Conservation (phyloP, 1,140 invertebrate species). For the Arctopsyche grandis region DNA sequence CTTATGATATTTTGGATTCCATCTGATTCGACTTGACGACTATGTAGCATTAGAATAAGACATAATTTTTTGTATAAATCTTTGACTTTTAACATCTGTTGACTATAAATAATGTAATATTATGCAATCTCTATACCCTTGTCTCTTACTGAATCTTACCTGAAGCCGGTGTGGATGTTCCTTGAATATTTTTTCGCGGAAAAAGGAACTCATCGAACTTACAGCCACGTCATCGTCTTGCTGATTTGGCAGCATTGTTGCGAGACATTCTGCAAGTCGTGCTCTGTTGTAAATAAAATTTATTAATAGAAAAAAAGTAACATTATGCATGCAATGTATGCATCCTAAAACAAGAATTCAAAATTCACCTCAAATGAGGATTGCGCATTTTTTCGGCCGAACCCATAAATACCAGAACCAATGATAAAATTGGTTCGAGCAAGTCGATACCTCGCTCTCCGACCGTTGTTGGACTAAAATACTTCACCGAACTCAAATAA, state of each 20-base stretch:
- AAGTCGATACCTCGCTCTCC: slow-evolving; percentile 71
- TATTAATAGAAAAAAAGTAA: not conserved
- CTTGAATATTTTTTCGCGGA: slow-evolving; percentile 81
- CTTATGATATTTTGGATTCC: too few relatives aligned
- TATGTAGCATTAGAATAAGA: too few relatives aligned
- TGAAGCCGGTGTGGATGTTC: slow-evolving; percentile 77
- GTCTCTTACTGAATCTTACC: slow-evolving; percentile 60
- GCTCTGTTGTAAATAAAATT: slow-evolving; percentile 68
- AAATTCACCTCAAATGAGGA: slow-evolving; percentile 79
- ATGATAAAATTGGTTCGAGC: slow-evolving; percentile 79
- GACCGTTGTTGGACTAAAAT: slow-evolving; percentile 70
- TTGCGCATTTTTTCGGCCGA: slow-evolving; percentile 85
- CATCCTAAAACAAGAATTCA: not conserved
- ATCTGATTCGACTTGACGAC: too few relatives aligned
- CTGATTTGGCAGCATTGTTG: slow-evolving; percentile 80
- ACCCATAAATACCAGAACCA: slow-evolving; percentile 79
- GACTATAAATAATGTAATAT: not conserved
- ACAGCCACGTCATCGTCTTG: slow-evolving; percentile 68
- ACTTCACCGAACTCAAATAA: slow-evolving; percentile 76
- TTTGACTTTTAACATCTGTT: not conserved
- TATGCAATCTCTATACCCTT: too few relatives aligned
- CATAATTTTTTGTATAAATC: too few relatives aligned
- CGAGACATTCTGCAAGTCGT: slow-evolving; percentile 87
- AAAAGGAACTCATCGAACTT: slow-evolving; percentile 71
- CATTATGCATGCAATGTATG: not conserved